Percentiles rank a stretch among this genome's conserved stretches.
Evolutionary conservation across 2,113 vertebrate species (phyloP).

Genomic region (Osmerus mordax): DNA sequence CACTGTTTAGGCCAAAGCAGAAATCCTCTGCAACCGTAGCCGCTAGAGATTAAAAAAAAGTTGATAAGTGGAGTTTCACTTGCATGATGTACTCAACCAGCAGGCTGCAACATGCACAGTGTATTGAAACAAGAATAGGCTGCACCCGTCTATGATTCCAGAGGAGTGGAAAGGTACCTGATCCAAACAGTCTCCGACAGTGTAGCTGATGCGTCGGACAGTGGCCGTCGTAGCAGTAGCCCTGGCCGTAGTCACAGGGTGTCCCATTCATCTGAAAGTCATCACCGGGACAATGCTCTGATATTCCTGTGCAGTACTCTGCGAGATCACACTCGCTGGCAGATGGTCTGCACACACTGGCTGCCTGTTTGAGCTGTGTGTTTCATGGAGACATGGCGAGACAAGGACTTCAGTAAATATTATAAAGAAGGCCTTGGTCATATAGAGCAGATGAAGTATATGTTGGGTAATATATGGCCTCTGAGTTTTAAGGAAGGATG

Average conservation of each 20-base stretch:
- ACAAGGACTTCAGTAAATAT: too few relatives aligned
- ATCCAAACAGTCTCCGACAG: slow-evolving; percentile 82
- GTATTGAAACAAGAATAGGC: too few relatives aligned
- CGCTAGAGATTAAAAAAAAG: slow-evolving; percentile 52
- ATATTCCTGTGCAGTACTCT: slow-evolving; percentile 78
- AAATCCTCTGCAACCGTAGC: slow-evolving; percentile 59
- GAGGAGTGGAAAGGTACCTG: slow-evolving; percentile 64
- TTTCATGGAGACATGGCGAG: neutral
- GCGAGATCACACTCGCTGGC: slow-evolving; percentile 78
- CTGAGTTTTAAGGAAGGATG: slow-evolving; percentile 38
- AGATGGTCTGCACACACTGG: slow-evolving; percentile 67
- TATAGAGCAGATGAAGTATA: too few relatives aligned
- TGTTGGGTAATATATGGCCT: too few relatives aligned
- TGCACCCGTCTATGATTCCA: neutral
- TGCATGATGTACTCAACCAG: too few relatives aligned
- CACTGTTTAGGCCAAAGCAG: slow-evolving; percentile 73
- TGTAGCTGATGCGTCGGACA: slow-evolving; percentile 78
- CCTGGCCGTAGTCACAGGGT: slow-evolving; percentile 66
- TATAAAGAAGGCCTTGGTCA: too few relatives aligned
- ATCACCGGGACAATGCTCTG: slow-evolving; percentile 76
- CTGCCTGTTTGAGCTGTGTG: slow-evolving; percentile 67
- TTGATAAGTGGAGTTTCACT: too few relatives aligned
- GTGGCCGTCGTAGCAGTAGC: slow-evolving; percentile 81
- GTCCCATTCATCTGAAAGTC: slow-evolving; percentile 84
- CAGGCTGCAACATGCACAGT: too few relatives aligned